Percentiles rank a stretch among this genome's conserved stretches.
Evolutionary conservation across 2,888 invertebrate species (phyloP).

Genomic region (Rutpela maculata): DNA sequence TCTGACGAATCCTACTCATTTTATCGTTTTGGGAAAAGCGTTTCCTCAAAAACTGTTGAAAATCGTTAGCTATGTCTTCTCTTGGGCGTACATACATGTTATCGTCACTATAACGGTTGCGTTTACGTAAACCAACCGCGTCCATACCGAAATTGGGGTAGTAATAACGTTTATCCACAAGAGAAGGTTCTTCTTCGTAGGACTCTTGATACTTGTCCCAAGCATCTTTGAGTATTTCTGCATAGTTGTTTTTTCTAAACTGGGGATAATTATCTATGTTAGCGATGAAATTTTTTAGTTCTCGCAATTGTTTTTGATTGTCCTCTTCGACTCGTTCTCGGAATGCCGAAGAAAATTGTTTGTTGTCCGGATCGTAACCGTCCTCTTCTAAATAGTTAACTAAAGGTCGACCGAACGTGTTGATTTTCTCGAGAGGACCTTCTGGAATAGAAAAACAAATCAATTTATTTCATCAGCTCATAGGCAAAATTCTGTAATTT

Average conservation of each 20-base stretch:
- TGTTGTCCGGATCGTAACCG: constrained; percentile 53
- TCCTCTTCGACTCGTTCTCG: constrained; percentile 77
- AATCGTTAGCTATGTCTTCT: constrained; percentile 56
- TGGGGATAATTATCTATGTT: constrained; percentile 56
- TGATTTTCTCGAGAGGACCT: neutral
- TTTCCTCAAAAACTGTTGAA: constrained; percentile 52
- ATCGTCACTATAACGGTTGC: constrained; percentile 60
- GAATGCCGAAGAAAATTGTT: constrained; percentile 75
- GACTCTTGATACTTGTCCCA: constrained; percentile 74
- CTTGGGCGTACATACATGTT: constrained; percentile 48
- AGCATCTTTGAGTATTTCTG: constrained; percentile 76
- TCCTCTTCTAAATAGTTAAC: constrained; percentile 65
- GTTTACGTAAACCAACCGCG: constrained; percentile 67
- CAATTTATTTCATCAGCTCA: neutral
- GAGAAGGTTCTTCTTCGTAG: constrained; percentile 58
- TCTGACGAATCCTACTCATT: constrained; percentile 44
- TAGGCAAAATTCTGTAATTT: too few species aligned
- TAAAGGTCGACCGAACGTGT: constrained; percentile 41
- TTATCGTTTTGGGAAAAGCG: constrained; percentile 56
- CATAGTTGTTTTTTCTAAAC: constrained; percentile 68
- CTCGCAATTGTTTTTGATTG: constrained; percentile 71
- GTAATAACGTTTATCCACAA: constrained; percentile 61
- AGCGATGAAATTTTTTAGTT: constrained; percentile 66
- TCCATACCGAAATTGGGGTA: constrained; percentile 68
- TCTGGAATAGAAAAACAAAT: constrained; percentile 18